Conservation (phyloP, 2,888 invertebrate genomes). For the Acrobasis repandana region DNA sequence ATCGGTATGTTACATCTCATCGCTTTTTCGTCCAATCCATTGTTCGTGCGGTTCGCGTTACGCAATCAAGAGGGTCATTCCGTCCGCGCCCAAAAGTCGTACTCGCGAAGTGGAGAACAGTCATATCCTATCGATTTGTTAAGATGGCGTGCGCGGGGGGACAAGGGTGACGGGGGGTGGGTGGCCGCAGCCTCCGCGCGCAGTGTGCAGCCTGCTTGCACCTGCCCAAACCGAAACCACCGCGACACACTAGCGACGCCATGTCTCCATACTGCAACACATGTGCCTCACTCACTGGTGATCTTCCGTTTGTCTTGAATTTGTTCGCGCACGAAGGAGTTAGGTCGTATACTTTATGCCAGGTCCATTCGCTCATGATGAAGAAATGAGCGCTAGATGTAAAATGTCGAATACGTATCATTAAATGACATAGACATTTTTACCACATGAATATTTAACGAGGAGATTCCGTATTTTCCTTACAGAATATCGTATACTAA, state of each 20-base stretch:
- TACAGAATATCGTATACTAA: background rate
- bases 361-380: background rate
- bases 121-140: slow-evolving; percentile 85
- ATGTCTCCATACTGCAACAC: slow-evolving; percentile 37
- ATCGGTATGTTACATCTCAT: slow-evolving; percentile 11
- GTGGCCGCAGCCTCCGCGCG: slow-evolving; percentile 72
- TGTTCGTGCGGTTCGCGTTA: slow-evolving; percentile 59
- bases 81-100: slow-evolving; percentile 79
- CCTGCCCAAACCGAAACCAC: slow-evolving; percentile 68
- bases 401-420: background rate
- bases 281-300: slow-evolving; percentile 5
- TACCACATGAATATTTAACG: background rate
- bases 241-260: slow-evolving; percentile 65
- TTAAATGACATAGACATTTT: background rate
- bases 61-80: slow-evolving; percentile 76
- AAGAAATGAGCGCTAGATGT: background rate
- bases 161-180: slow-evolving; percentile 51
- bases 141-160: slow-evolving; percentile 76
- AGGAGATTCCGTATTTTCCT: background rate
- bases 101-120: slow-evolving; percentile 81
- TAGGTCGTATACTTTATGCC: background rate
- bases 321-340: background rate
- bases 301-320: slow-evolving; percentile 18
- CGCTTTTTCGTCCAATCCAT: slow-evolving; percentile 40
- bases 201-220: slow-evolving; percentile 78